Evolutionary conservation across 2,888 invertebrate genomes (phyloP), one percentile per base, ranked within the genome.

Genomic region (Apoda limacodes): DNA sequence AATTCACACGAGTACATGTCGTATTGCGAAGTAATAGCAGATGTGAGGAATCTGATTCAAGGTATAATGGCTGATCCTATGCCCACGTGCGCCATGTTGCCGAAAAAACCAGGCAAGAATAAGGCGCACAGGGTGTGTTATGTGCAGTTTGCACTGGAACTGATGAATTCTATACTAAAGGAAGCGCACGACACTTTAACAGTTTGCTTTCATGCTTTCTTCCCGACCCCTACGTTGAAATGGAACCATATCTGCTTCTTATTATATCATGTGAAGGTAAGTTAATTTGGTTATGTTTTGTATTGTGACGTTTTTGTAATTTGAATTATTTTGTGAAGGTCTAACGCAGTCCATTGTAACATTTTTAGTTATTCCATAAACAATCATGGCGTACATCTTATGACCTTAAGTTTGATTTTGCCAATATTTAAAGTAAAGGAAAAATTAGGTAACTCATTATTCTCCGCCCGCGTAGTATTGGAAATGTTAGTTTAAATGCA

Each of bases 171-270:
- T 17, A 90, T 97, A 42, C 70, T 96, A 31, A 90, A 91, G 30
- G 96, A 98, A 63, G 94, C 95, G 34, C 94, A 96, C 46, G 86
- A 88, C 31, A 95, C 96, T 1, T 93, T 95, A 57, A 90, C 93
- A 1, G 84, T 91, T 3, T 95, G 97, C 57, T 98, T 95, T 56
- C 95, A 97, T 65, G 95, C 95, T 0, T 98, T 98, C 74, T 97
- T 95, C 67, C 97, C 98, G 0, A 96, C 95, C 0, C 92, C 93
- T 0, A 89, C 88, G 30, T 76, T 97, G 29, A 97, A 97, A 61
- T 97, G 97, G 96, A 89, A 89, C 42, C 92, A 93, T 52, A 75
- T 98, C 1, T 95, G 95, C 60, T 92, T 93, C 50, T 65, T 93
- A 36, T 70, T 95, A n/a, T 82, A 83, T 14, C 83, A 89, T 56